Conservation (phyloP, 1,140 invertebrate genomes). For the Metaphire vulgaris region DNA sequence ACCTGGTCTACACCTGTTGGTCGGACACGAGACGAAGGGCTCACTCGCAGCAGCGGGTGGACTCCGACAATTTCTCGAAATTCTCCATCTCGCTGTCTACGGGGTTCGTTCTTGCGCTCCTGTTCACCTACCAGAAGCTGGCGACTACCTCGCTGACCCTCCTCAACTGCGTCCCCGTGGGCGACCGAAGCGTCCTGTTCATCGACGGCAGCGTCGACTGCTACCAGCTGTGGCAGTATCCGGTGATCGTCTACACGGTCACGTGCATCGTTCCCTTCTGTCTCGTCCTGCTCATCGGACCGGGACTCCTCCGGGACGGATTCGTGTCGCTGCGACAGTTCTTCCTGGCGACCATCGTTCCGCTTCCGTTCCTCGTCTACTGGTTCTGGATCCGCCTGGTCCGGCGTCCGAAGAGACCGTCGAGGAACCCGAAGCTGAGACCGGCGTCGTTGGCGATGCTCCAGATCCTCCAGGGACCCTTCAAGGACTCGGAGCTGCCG, state of each 20-base stretch:
- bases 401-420: slow-evolving; percentile 7
- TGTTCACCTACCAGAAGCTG: slow-evolving; percentile 28
- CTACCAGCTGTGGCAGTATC: slow-evolving; percentile 27
- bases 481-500: slow-evolving; percentile 21
- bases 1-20: slow-evolving; percentile 24
- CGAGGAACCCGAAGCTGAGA: not conserved
- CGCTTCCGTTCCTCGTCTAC: slow-evolving; percentile 26
- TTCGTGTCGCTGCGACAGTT: slow-evolving; percentile 26
- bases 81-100: slow-evolving; percentile 16
- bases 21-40: not conserved
- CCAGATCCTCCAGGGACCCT: slow-evolving; percentile 24
- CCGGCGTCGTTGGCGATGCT: slow-evolving; percentile 14
- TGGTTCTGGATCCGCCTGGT: slow-evolving; percentile 19
- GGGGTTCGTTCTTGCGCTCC: slow-evolving; percentile 24
- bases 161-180: slow-evolving; percentile 26
- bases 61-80: not conserved
- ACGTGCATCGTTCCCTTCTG: slow-evolving; percentile 26
- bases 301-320: slow-evolving; percentile 24
- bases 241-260: slow-evolving; percentile 18
- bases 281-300: slow-evolving; percentile 26
- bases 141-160: slow-evolving; percentile 25
- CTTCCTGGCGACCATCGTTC: slow-evolving; percentile 18
- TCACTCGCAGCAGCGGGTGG: not conserved
- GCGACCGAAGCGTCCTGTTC: slow-evolving; percentile 17
- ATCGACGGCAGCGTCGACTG: slow-evolving; percentile 23